Base-by-base conservation (phyloP, 2,797 vertebrate genomes). In the Gambelia wislizenii region DNA sequence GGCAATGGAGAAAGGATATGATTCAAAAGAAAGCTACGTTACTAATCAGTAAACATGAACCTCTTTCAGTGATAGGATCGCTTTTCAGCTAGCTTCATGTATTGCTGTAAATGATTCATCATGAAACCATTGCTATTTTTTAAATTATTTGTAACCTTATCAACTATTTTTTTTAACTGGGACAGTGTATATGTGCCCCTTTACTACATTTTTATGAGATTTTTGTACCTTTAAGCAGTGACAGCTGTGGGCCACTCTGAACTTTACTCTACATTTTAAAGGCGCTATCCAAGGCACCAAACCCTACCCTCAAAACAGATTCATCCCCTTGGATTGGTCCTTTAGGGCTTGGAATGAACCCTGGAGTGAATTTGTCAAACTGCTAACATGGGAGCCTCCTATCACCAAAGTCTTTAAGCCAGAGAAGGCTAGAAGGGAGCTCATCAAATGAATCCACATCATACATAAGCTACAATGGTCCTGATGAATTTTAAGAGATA, bases 11-110 rank as follows among this genome's bases (percentile, higher is more conserved):
- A 54, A 75, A 86, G 56, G 36, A 54, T 36, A 42, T 9, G 56
- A 77, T 84, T 91, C 89, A 94, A 76, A 44, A n/a, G 64, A 4
- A 44, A 44, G 61, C 88, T 84, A 9, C 22, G 72, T 89, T 89
- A 88, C 36, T 70, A 86, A 1, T 80, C 27, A 80, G 49, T 18
- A 80, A 89, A 84, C 54, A 84, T 85, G 72, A 44, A 76, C 30
- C 83, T 64, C 27, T 91, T 33, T 59, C 86, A 70, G n/a, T 78
- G 86, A 54, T 30, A 80, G 59, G 6, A 18, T 25, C 42, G n/a
- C 42, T 82, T 69, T 33, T 88, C 42, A 39, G 39, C n/a, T 72
- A 86, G 79, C 6, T 9, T 42, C 86, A 56, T 2, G 27, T 69
- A 75, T 20, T 47, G 80, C 39, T 91, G 36, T 6, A 83, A 91